Evolutionary conservation across 1,140 invertebrate genomes (phyloP).

Genomic region (Plectrocnemia conspersa): DNA sequence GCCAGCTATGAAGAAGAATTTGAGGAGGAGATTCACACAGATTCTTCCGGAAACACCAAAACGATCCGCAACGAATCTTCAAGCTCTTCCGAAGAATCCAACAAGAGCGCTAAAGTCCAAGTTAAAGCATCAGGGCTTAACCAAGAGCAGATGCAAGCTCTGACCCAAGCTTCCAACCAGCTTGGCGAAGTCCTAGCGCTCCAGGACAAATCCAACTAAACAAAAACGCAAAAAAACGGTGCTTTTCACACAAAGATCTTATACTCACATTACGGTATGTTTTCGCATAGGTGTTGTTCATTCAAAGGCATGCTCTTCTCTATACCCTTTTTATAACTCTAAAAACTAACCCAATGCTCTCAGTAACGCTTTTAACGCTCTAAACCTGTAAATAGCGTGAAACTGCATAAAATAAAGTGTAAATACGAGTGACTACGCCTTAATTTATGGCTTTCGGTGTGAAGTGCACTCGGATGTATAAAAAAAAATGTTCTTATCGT

Average conservation of each 20-base stretch:
- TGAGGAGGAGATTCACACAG: constrained; percentile 48
- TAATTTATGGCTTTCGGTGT: constrained; percentile 14
- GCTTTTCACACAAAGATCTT: constrained; percentile 4
- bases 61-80: constrained; percentile 47
- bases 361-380: constrained; percentile 14
- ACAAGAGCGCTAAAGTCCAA: constrained; percentile 47
- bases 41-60: constrained; percentile 46
- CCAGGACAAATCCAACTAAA: constrained; percentile 34
- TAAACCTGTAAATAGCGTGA: constrained; percentile 9
- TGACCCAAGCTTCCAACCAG: constrained; percentile 50
- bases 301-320: not conserved
- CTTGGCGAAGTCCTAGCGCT: constrained; percentile 44
- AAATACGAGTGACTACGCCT: not conserved
- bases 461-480: constrained; percentile 1
- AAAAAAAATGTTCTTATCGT: constrained; percentile 12
- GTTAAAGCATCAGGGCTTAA: constrained; percentile 50
- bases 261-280: not conserved
- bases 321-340: not conserved
- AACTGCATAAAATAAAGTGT: not conserved
- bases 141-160: constrained; percentile 46
- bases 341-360: constrained; percentile 18
- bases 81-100: constrained; percentile 47
- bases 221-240: not conserved
- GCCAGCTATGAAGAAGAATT: constrained; percentile 51
- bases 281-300: not conserved